Evolutionary conservation across 2,797 vertebrate species (phyloP).

Genomic region (Hippoglossus hippoglossus): DNA sequence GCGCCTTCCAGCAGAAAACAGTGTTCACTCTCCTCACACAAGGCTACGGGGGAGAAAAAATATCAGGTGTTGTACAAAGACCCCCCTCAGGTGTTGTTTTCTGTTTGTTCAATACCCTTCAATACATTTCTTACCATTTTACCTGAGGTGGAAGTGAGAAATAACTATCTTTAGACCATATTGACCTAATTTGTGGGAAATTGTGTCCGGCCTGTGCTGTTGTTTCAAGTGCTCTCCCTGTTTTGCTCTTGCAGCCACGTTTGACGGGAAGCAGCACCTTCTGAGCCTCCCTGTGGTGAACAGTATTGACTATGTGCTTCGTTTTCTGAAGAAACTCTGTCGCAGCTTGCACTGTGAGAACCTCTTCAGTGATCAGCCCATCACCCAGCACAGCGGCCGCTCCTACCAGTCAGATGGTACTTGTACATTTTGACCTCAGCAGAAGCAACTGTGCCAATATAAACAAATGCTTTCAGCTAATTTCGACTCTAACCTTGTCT

Average conservation of each 20-base stretch:
- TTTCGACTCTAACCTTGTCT: slow-evolving; percentile 16
- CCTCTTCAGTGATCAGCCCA: slow-evolving; percentile 97
- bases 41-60: slow-evolving; percentile 94
- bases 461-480: neutral
- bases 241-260: slow-evolving; percentile 86
- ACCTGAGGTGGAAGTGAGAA: slow-evolving; percentile 29
- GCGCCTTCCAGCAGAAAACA: slow-evolving; percentile 93
- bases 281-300: slow-evolving; percentile 95
- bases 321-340: slow-evolving; percentile 97
- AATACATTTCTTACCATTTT: slow-evolving; percentile 23
- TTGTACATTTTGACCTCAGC: neutral
- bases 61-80: slow-evolving; percentile 89
- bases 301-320: slow-evolving; percentile 94
- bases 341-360: slow-evolving; percentile 94
- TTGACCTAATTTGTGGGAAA: slow-evolving; percentile 16
- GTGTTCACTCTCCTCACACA: slow-evolving; percentile 97
- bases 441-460: neutral
- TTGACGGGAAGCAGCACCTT: slow-evolving; percentile 97
- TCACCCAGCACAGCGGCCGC: slow-evolving; percentile 78
- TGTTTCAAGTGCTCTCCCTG: slow-evolving; percentile 34
- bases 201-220: slow-evolving; percentile 6
- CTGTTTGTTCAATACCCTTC: slow-evolving; percentile 44
- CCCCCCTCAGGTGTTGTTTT: slow-evolving; percentile 64
- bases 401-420: slow-evolving; percentile 82
- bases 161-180: slow-evolving; percentile 9